Percentiles rank a stretch among this genome's conserved stretches.
Evolutionary conservation across 2,888 invertebrate species (phyloP).

Genomic region (Heliconius aoede): DNA sequence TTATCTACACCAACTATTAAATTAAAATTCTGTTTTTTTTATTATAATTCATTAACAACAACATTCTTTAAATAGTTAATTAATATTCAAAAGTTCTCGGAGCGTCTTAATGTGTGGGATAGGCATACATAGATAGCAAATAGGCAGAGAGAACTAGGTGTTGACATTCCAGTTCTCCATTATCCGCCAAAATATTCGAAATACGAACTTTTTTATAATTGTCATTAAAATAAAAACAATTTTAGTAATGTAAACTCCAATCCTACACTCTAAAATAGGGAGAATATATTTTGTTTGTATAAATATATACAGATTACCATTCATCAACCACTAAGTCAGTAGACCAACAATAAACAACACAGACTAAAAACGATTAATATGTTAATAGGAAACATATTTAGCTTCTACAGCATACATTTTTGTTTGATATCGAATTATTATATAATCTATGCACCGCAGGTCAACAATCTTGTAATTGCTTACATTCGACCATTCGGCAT

Average conservation of each 20-base stretch:
- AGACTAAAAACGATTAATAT: constrained; percentile 11
- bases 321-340: not conserved
- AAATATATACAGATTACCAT: not conserved
- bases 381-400: not conserved
- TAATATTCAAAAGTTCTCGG: not conserved
- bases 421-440: constrained; percentile 30
- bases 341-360: not conserved
- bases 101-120: too few relatives aligned
- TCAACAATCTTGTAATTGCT: constrained; percentile 43
- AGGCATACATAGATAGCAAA: too few relatives aligned
- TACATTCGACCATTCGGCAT: constrained; percentile 40
- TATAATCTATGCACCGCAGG: constrained; percentile 39
- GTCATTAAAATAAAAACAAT: not conserved
- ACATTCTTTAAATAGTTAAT: not conserved
- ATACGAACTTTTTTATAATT: not conserved
- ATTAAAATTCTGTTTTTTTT: not conserved
- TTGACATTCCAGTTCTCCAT: not conserved
- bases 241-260: not conserved
- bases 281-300: too few relatives aligned
- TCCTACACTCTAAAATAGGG: too few relatives aligned
- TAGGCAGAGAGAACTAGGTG: not conserved
- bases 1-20: not conserved
- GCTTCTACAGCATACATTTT: not conserved
- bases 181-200: not conserved
- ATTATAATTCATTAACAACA: not conserved